These are phyloP conservation scores for Himalopsyche anomala DNA, from an alignment of 2,888 invertebrate species.

Conservation along the genomic window DNA sequence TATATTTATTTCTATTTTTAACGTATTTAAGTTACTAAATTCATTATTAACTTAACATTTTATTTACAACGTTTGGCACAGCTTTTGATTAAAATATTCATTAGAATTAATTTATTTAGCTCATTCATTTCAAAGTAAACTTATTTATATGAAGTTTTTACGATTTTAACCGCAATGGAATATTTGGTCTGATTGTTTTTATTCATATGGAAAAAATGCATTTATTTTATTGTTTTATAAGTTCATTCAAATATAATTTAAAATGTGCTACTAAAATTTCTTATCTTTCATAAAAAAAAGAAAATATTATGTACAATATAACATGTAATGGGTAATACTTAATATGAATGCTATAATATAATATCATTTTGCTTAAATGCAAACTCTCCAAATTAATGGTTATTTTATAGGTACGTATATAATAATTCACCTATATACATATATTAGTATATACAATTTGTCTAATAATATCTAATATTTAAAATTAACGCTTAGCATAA, in stretches of 20 bases:
- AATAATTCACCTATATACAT: background rate
- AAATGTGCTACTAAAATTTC: no score
- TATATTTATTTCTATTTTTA: background rate
- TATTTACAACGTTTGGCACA: constrained; percentile 43
- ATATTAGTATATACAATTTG: background rate
- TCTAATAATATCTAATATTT: background rate
- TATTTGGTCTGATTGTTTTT: background rate
- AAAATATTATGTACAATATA: background rate
- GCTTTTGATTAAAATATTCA: constrained; percentile 16
- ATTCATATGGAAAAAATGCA: background rate
- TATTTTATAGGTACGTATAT: background rate
- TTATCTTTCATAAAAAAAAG: background rate
- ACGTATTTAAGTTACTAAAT: background rate
- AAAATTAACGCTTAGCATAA: background rate
- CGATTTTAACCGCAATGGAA: background rate
- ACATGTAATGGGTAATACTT: no score
- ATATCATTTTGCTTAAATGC: background rate
- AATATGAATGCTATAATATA: background rate
- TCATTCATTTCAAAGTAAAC: background rate
- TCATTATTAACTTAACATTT: background rate
- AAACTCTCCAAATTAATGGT: background rate
- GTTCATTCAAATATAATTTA: no score
- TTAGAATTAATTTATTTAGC: background rate
- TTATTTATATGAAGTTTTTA: background rate
- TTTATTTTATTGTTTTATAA: background rate